Evolutionary conservation across 2,888 invertebrate species (phyloP).

Genomic region (Pediacus dermestoides): DNA sequence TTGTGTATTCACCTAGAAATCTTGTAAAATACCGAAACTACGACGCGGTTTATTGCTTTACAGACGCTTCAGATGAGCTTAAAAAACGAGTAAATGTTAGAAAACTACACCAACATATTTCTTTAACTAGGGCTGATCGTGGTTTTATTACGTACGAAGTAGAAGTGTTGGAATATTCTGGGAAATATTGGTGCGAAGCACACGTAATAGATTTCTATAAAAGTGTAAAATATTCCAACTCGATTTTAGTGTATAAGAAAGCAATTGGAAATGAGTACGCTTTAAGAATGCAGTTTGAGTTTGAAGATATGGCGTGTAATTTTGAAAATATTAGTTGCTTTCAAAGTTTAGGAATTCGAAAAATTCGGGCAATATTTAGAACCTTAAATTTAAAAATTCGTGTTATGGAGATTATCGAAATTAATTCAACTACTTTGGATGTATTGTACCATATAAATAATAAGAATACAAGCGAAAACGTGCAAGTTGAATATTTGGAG

Average conservation of each 20-base stretch:
- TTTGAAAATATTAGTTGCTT: slow-evolving; percentile 11
- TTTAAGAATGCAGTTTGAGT: slow-evolving; percentile 37
- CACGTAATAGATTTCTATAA: slow-evolving; percentile 47
- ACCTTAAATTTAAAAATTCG: slow-evolving; percentile 22
- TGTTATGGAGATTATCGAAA: slow-evolving; percentile 56
- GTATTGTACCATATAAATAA: slow-evolving; percentile 51
- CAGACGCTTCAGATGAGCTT: slow-evolving; percentile 55
- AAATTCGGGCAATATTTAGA: slow-evolving; percentile 13
- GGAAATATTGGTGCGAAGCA: slow-evolving; percentile 66
- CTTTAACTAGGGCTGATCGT: slow-evolving; percentile 13
- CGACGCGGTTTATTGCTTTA: slow-evolving; percentile 58
- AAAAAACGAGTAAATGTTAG: slow-evolving; percentile 45
- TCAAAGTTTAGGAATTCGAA: slow-evolving; percentile 6
- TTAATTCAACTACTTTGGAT: slow-evolving; percentile 38
- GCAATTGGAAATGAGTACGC: slow-evolving; percentile 37
- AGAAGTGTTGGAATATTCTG: slow-evolving; percentile 54
- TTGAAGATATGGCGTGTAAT: slow-evolving; percentile 29
- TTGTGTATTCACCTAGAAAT: slow-evolving; percentile 56
- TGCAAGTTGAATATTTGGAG: slow-evolving; percentile 18
- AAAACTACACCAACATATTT: slow-evolving; percentile 10
- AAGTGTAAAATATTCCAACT: slow-evolving; percentile 52
- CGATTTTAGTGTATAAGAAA: slow-evolving; percentile 51
- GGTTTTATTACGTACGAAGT: slow-evolving; percentile 49
- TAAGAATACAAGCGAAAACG: slow-evolving; percentile 12
- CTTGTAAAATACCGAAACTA: slow-evolving; percentile 54